Conservation (phyloP, 2,797 vertebrate species). For the Gymnodraco acuticeps region DNA sequence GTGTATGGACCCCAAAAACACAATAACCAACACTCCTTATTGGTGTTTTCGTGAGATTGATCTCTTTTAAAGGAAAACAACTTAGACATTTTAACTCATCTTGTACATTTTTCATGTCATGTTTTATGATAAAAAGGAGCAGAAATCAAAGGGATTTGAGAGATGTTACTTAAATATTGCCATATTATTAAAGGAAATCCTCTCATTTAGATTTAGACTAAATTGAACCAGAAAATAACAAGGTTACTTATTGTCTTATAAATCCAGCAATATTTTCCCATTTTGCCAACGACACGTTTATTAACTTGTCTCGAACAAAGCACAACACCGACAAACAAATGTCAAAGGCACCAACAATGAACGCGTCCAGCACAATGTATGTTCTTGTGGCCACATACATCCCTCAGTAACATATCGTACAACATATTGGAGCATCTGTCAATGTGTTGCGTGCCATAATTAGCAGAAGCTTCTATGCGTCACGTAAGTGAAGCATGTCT, state of each 20-base stretch:
- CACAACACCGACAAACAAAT: conserved; percentile 26
- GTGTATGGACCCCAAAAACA: neutral
- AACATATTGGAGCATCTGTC: conserved; percentile 56
- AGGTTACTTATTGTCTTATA: neutral
- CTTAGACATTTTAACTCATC: neutral
- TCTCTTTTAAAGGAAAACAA: neutral
- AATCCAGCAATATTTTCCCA: neutral
- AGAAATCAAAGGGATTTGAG: neutral
- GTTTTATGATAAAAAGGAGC: neutral
- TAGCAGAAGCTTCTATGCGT: conserved; percentile 48
- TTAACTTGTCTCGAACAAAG: conserved; percentile 29
- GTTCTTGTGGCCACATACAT: conserved; percentile 27
- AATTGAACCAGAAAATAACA: neutral
- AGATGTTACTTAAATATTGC: neutral
- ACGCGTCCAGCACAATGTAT: conserved; percentile 21
- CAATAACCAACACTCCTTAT: neutral
- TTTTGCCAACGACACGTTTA: conserved; percentile 1
- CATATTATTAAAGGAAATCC: neutral
- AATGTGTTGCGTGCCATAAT: conserved; percentile 51
- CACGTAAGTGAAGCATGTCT: conserved; percentile 25
- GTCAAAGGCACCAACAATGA: conserved; percentile 19
- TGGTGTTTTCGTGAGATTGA: too few relatives aligned
- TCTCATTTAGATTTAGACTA: neutral
- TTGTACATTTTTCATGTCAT: conserved; percentile 1
- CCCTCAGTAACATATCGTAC: conserved; percentile 26